A percentile compares a stretch with the other conserved stretches of the same genome.
Conservation (phyloP, 2,797 vertebrate species). For the Lagorchestes hirsutus region DNA sequence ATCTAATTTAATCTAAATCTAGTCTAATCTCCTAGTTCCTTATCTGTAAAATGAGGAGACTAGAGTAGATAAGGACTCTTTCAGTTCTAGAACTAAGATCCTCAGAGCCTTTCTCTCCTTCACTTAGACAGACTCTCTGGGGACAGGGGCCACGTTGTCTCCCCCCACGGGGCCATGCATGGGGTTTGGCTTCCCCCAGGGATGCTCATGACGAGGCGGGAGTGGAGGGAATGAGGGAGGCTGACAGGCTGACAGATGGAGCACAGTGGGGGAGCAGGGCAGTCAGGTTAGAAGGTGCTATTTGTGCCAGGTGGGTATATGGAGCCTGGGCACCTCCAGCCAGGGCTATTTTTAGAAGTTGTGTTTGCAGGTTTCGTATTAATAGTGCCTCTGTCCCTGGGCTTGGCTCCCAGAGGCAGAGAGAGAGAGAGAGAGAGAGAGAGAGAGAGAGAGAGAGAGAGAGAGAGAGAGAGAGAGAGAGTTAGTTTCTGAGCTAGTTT, state of each 20-base stretch:
- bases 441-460: neutral
- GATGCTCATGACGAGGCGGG: neutral
- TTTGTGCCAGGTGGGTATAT: constrained; percentile 71
- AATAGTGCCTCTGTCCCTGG: constrained; percentile 81
- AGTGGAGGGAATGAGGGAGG: constrained; percentile 70
- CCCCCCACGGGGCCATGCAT: constrained; percentile 2
- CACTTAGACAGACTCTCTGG: neutral
- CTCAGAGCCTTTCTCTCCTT: neutral
- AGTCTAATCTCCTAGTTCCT: neutral
- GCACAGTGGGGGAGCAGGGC: constrained; percentile 56
- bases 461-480: neutral
- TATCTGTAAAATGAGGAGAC: neutral
- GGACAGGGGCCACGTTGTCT: constrained; percentile 13
- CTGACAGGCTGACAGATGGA: constrained; percentile 76
- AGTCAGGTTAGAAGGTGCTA: constrained; percentile 74
- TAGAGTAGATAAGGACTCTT: constrained; percentile 21
- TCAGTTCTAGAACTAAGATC: neutral
- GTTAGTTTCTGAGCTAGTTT: constrained; percentile 27
- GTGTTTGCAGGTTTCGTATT: constrained; percentile 80
- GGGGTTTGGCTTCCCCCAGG: constrained; percentile 16
- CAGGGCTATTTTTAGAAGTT: constrained; percentile 79
- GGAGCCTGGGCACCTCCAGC: constrained; percentile 69
- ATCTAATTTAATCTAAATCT: constrained; percentile 9
- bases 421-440: constrained; percentile 12
- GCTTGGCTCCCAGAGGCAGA: constrained; percentile 65